Evolutionary conservation across 2,797 vertebrate species (phyloP).

Genomic region (Fistularia tabacaria): DNA sequence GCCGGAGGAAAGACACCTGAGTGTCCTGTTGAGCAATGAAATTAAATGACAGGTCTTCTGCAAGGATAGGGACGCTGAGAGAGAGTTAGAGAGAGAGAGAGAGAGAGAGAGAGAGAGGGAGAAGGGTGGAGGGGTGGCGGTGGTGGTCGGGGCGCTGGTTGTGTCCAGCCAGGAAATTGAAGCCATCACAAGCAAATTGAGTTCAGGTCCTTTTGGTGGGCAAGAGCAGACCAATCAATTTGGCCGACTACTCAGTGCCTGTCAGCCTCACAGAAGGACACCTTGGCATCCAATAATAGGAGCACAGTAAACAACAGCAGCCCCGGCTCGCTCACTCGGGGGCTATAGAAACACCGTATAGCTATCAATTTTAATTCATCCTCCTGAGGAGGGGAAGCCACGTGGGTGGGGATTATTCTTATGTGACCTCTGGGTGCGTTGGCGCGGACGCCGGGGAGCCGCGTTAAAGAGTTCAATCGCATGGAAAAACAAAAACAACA

Average conservation of each 20-base stretch:
- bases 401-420: too few relatives aligned
- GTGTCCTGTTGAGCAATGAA: constrained; percentile 72
- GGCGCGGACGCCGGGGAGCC: too few relatives aligned
- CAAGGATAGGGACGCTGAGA: constrained; percentile 46
- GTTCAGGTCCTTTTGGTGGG: constrained; percentile 82
- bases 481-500: constrained; percentile 27
- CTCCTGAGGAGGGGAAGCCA: constrained; percentile 30
- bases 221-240: constrained; percentile 82
- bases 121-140: constrained; percentile 2
- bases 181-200: constrained; percentile 84
- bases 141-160: constrained; percentile 50
- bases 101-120: constrained; percentile 25
- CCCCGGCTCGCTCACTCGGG: constrained; percentile 61
- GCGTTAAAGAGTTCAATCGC: too few relatives aligned
- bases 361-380: constrained; percentile 54
- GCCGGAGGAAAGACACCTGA: constrained; percentile 55
- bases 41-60: constrained; percentile 76
- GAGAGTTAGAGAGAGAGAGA: constrained; percentile 24
- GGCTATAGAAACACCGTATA: constrained; percentile 46
- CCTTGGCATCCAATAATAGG: constrained; percentile 72
- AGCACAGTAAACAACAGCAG: constrained; percentile 70
- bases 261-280: constrained; percentile 69
- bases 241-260: constrained; percentile 73
- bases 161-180: constrained; percentile 80
- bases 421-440: too few relatives aligned